Base-by-base conservation (phyloP, 2,113 vertebrate species). In the Trichomycterus rosablanca region DNA sequence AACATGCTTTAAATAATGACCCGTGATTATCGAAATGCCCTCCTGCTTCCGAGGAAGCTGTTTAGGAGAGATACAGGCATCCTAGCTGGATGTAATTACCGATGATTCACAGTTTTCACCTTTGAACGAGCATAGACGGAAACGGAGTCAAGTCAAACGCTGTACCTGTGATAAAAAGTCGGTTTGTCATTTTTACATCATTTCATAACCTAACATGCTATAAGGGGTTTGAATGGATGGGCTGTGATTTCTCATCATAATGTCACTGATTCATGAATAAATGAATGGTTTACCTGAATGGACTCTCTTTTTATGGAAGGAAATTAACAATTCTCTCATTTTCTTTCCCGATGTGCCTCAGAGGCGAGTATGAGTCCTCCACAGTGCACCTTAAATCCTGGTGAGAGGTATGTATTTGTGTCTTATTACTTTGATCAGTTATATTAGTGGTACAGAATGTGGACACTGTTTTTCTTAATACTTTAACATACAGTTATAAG, bases 341-440 rank as follows among this genome's bases (percentile, higher is more conserved):
- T 12, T 32, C 30, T 24, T 66, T 70, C 55, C 34, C 56, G 18
- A 35, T 62, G 30, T 32, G 68, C 52, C 34, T 60, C 53, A 43
- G 86, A 83, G 61, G 71, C 69, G 77, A 76, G 49, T 65, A 88
- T 87, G 86, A 85, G 67, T 59, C 82, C 80, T 32, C 76, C 77
- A 63, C 77, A 66, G 49, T 71, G 68, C 72, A 59, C 80, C 59
- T 80, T 83, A 30, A 81, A 74, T 66, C 77, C 81, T 69, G 67
- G 77, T 63, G 82, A 87, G 80, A 89, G 86, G 87, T 89, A 87
- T 35, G 35, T n/a, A 66, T 23, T 55, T 23, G 12, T 14, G 15
- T 30, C 9, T 28, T 40, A 18, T 19, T 42, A 1, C 14, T 30
- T 18, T 45, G 3, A 28, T 10, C 18, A 12, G 1, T 43, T 1